Base-by-base conservation (phyloP, 2,113 vertebrate species). In the Greenwoodochromis staneri region DNA sequence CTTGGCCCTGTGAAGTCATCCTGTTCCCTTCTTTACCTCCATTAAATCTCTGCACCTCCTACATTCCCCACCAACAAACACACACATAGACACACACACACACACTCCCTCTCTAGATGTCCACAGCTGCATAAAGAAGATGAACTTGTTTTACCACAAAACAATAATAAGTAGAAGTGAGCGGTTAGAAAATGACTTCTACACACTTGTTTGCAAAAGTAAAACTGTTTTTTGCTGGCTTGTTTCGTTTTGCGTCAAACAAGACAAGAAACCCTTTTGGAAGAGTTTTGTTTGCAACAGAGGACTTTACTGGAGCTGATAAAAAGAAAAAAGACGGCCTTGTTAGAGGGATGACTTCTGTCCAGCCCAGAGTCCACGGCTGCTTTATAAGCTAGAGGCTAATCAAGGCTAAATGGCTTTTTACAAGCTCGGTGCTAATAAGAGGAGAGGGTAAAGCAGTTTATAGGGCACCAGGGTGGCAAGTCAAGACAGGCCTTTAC, bases 391-490 rank as follows among this genome's bases (percentile, higher is more conserved):
- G 96, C 93, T 89, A 93, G 95, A 91, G 82, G 96, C 97, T 98
- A 97, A 97, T 98, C 97, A 97, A 96, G 93, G 93, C 97, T 98
- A 97, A 98, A 97, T 96, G 92, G 90, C 95, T 97, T 97, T 98
- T 98, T 97, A 98, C 97, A 97, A 97, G 97, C 95, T 95, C 93
- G 84, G 87, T 89, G 95, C 97, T 97, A 97, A 97, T 96, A 97
- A 96, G 92, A 93, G 94, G 88, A 95, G 94, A 95, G 94, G 95
- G 93, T 95, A 96, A 95, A 95, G 92, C 92, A n/a, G 76, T 97
- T 97, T 96, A 96, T 94, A 89, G 82, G 91, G 86, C 85, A 88
- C 54, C 1, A 49, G 85, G 92, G 91, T 73, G 85, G 82, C 36
- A 66, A 89, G 85, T 88, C 88, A 29, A 85, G 81, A 82, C 42